Evolutionary conservation across 2,113 vertebrate species (phyloP), one percentile per base, ranked within the genome.

Genomic region (Pyrgilauda ruficollis): DNA sequence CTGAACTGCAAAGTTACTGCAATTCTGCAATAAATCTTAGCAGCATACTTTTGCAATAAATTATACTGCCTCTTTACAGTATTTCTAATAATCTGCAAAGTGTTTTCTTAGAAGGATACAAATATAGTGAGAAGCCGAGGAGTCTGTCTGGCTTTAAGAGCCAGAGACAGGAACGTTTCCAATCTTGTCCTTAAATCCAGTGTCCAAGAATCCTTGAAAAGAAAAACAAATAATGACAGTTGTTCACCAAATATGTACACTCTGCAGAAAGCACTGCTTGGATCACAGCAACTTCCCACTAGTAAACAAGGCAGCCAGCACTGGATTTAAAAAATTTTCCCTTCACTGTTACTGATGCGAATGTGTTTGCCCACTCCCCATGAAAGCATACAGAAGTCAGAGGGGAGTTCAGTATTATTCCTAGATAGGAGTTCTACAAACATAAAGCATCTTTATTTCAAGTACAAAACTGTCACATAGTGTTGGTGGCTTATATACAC

Each of bases 191-290:
- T 99, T 93, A 99, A 97, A 92, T 99, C 98, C 55, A 96, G 92
- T 50, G 97, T 98, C 99, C 99, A 99, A 73, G 99, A 98, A 91
- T 99, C 99, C 99, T 99, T 75, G 78, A 97, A 73, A 70, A 96
- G 62, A 84, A 93, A 94, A 84, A 93, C 58, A 96, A 83, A 83
- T 20, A 13, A 64, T 75, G 78, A 79, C 43, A 77, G 53, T 9
- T 43, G 13, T 43, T 96, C 74, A 50, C 77, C 76, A 94, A 93
- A 94, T 52, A 90, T 13, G 53, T 73, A 74, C 39, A 20, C 67
- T 27, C 19, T 33, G 46, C 27, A 83, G 44, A 58, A 87, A 93
- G 66, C 11, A 64, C 74, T 43, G 59, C 53, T 67, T 67, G 70
- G 37, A 77, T 63, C 61, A 75, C 72, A 85, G 41, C 46, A 89